Percentiles rank a stretch among this genome's conserved stretches.
These are phyloP conservation scores for Meghimatium bilineatum DNA, from an alignment of 2,888 invertebrate genomes.

Conservation along the genomic window DNA sequence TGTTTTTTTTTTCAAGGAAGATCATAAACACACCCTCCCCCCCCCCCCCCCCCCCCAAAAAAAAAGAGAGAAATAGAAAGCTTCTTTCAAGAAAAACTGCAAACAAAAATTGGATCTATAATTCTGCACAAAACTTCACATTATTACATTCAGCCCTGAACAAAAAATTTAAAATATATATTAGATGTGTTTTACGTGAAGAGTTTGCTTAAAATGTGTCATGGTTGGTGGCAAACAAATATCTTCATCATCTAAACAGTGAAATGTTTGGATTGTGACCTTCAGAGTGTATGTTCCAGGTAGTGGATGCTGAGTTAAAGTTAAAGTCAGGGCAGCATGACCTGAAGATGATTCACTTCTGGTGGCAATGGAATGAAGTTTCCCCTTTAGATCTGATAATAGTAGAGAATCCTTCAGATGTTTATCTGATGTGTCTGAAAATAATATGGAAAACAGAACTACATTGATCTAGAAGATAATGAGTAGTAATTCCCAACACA, in stretches of 20 bases:
- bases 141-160: too few species aligned
- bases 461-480: not conserved
- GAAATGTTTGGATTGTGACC: slow-evolving; percentile 49
- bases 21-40: too few species aligned
- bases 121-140: too few species aligned
- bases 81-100: too few species aligned
- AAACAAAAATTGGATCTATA: too few species aligned
- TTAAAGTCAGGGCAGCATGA: slow-evolving; percentile 23
- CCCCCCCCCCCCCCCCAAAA: too few species aligned
- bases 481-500: not conserved
- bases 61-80: too few species aligned
- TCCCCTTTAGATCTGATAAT: slow-evolving; percentile 39
- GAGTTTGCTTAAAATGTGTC: slow-evolving; percentile 39
- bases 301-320: not conserved
- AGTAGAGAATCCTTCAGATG: slow-evolving; percentile 10
- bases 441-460: not conserved
- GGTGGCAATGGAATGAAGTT: slow-evolving; percentile 10
- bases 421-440: slow-evolving; percentile 35
- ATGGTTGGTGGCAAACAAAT: slow-evolving; percentile 31
- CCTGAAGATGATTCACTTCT: not conserved
- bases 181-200: not conserved
- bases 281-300: slow-evolving; percentile 31
- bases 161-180: not conserved
- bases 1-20: too few species aligned
- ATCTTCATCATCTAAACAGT: slow-evolving; percentile 41